Base-by-base conservation (phyloP, 2,113 vertebrate genomes). In the Tachycineta bicolor region DNA sequence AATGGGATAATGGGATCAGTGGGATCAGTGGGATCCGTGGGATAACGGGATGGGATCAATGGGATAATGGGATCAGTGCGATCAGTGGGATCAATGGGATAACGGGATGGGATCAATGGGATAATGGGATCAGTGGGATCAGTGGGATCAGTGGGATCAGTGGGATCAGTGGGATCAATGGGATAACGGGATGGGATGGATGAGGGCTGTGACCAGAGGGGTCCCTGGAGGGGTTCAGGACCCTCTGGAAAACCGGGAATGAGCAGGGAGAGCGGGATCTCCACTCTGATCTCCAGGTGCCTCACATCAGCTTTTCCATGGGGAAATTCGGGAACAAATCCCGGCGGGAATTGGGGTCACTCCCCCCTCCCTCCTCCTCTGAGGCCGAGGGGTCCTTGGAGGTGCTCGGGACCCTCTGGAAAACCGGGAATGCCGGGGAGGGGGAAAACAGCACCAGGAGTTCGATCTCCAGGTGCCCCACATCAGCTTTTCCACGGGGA, bases 191-290 rank as follows among this genome's bases (percentile, higher is more conserved):
- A 11, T 55, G 29, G n/a, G 55, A 23, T 3, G 1, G 8, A 16
- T 1, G 6, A 69, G 31, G n/a, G 37, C 34, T 12, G 53, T 6
- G 29, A 39, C 24, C 4, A 3, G 23, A 59, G 14, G 22, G 56
- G 31, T 34, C 26, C n/a, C 6, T 14, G 21, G 46, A 5, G 22
- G 11, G 25, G 52, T 24, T 67, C 37, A 5, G 67, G 37, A 39
- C 46, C 64, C 64, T 71, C 33, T 4, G 29, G 81, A 37, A 4
- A 9, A 37, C 6, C 1, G 15, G 14, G 34, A 1, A 16, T 5
- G 53, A 2, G 1, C 0, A 0, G 73, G 55, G 16, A 20, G 11
- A 78, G 10, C 1, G 4, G 37, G 29, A 12, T n/a, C n/a, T n/a
- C 33, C 0, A 1, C 49, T 31, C 15, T 20, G 41, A 17, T 7